Evolutionary conservation across 2,797 vertebrate species (phyloP).

Genomic region (Sebastes umbrosus): DNA sequence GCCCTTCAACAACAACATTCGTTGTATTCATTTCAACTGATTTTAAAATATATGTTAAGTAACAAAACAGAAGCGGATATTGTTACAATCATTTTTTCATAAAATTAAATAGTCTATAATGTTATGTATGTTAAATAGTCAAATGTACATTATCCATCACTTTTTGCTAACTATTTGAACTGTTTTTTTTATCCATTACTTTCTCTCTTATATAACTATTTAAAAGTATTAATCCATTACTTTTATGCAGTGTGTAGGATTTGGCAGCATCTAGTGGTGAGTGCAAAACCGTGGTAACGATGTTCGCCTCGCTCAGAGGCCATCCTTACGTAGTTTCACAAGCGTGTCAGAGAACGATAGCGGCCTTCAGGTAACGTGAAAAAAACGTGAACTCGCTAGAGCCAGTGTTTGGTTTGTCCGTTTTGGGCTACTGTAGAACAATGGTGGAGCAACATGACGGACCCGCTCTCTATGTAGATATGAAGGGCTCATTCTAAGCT

Average conservation of each 20-base stretch:
- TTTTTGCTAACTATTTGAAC: neutral
- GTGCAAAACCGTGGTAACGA: too few relatives aligned
- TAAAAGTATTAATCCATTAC: neutral
- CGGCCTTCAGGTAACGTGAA: too few relatives aligned
- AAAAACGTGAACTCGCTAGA: too few relatives aligned
- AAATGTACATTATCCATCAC: neutral
- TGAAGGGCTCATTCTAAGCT: too few relatives aligned
- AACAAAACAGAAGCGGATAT: neutral
- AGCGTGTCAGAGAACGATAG: rapidly evolving
- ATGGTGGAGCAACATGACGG: too few relatives aligned
- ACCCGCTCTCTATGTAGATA: too few relatives aligned
- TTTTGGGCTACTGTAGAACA: too few relatives aligned
- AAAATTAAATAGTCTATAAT: neutral
- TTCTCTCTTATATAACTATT: neutral
- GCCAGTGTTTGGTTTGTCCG: too few relatives aligned
- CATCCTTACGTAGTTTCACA: too few relatives aligned
- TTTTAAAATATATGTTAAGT: neutral
- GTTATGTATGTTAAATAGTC: neutral
- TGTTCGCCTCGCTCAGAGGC: too few relatives aligned
- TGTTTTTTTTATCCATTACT: neutral
- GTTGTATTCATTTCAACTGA: neutral
- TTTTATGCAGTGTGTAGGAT: neutral
- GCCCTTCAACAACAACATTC: neutral
- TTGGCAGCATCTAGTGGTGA: too few relatives aligned
- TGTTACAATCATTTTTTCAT: neutral